Conservation (phyloP, 2,113 vertebrate genomes). For the Petaurus breviceps region DNA sequence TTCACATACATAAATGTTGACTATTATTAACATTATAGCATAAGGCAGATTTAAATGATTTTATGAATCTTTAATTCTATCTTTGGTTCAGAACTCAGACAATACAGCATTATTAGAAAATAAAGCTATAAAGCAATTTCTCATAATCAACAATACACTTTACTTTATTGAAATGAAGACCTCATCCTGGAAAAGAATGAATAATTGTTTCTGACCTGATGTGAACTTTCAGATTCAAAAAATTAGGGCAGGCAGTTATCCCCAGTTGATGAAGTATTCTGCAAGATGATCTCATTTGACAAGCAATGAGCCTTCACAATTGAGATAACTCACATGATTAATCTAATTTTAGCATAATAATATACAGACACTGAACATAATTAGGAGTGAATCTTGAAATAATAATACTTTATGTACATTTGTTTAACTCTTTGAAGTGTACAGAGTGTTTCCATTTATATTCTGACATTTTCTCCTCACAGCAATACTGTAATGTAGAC, state of each 20-base stretch:
- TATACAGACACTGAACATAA: conserved; percentile 50
- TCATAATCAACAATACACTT: conserved; percentile 49
- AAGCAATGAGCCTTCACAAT: conserved; percentile 27
- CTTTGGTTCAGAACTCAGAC: not conserved
- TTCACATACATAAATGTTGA: not conserved
- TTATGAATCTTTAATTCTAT: conserved; percentile 24
- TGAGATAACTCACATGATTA: conserved; percentile 62
- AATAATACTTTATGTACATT: not conserved
- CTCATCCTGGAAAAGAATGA: conserved; percentile 52
- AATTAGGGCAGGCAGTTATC: conserved; percentile 54
- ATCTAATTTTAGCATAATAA: conserved; percentile 68
- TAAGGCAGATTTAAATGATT: not conserved
- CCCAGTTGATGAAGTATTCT: conserved; percentile 16
- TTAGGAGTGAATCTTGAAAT: conserved; percentile 39
- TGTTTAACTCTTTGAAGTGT: not conserved
- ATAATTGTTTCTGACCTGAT: conserved; percentile 58
- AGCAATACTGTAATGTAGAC: not conserved
- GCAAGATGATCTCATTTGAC: conserved; percentile 64
- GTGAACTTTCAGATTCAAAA: conserved; percentile 65
- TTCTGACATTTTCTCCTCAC: not conserved
- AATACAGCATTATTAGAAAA: conserved; percentile 11
- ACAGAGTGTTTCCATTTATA: not conserved
- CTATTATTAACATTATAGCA: not conserved
- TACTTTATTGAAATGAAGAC: conserved; percentile 39
- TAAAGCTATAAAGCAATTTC: conserved; percentile 22